phyloP scores from a whole-genome alignment of 2,113 vertebrate genomes.

The Corythaeola cristata region DNA sequence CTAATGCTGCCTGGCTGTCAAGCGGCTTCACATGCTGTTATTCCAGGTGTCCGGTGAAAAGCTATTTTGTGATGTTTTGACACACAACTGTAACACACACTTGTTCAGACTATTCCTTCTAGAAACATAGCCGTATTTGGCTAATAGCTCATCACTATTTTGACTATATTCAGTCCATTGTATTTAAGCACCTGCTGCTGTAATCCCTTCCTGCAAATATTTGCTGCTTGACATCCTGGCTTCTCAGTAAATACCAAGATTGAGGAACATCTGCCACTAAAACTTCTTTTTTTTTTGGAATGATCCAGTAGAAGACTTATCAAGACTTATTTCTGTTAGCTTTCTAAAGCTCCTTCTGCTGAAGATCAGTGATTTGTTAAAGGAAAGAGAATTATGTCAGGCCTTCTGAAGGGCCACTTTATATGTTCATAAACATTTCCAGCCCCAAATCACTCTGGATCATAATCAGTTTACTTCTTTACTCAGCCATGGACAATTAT shows the following conservation, averaged over 20 bases:
- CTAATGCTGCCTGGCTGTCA: not conserved
- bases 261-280: not conserved
- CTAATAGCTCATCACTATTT: not conserved
- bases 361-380: not conserved
- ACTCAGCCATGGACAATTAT: constrained; percentile 9
- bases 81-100: not conserved
- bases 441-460: not conserved
- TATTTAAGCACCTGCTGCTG: not conserved
- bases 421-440: not conserved
- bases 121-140: not conserved
- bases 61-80: not conserved
- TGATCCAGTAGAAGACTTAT: not conserved
- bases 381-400: not conserved
- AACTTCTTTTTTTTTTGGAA: not conserved
- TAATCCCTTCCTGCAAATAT: not conserved
- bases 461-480: constrained; percentile 50
- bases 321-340: not conserved
- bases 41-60: not conserved
- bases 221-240: not conserved
- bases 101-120: not conserved
- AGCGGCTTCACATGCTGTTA: not conserved
- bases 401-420: not conserved
- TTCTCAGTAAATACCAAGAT: not conserved
- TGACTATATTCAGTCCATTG: not conserved
- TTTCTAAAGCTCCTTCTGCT: not conserved